Percentiles rank a stretch among this genome's conserved stretches.
Conservation (phyloP, 1,140 invertebrate species). For the Neocloeon triangulifer region DNA sequence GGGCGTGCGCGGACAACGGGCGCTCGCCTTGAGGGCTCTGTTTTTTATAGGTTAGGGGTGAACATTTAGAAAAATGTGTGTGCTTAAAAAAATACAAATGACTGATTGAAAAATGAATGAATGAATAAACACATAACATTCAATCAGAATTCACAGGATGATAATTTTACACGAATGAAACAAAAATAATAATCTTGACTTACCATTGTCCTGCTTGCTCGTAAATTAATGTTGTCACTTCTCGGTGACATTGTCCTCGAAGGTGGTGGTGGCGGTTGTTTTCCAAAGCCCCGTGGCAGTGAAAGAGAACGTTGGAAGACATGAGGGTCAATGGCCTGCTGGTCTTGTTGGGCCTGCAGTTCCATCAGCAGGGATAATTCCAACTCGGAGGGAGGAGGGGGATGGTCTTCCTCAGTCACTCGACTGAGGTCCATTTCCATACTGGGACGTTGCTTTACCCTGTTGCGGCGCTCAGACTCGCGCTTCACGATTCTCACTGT, state of each 20-base stretch:
- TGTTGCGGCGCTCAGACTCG: constrained; percentile 61
- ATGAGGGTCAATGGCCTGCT: constrained; percentile 19
- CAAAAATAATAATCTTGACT: too few relatives aligned
- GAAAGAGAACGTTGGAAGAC: constrained; percentile 17
- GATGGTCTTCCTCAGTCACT: neutral
- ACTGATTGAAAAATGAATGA: too few relatives aligned
- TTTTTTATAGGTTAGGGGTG: too few relatives aligned
- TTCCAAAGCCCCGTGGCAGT: constrained; percentile 20
- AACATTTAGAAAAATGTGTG: constrained; percentile 5
- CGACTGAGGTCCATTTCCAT: neutral
- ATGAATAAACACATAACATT: too few relatives aligned
- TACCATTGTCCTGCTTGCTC: too few relatives aligned
- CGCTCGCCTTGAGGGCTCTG: constrained; percentile 4
- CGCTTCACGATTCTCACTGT: constrained; percentile 84
- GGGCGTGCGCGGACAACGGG: constrained; percentile 17
- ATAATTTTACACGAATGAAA: too few relatives aligned
- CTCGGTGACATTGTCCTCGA: constrained; percentile 16
- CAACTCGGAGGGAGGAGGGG: neutral
- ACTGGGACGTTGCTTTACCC: constrained; percentile 34
- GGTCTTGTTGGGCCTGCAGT: constrained; percentile 4
- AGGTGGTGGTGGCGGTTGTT: constrained; percentile 16
- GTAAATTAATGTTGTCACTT: constrained; percentile 22
- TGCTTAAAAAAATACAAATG: constrained; percentile 8
- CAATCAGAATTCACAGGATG: too few relatives aligned
- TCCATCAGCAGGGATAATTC: neutral